A percentile compares a stretch with the other conserved stretches of the same genome.
phyloP scores from a whole-genome alignment of 2,113 vertebrate genomes.

The Neodontobutis hainanensis region DNA sequence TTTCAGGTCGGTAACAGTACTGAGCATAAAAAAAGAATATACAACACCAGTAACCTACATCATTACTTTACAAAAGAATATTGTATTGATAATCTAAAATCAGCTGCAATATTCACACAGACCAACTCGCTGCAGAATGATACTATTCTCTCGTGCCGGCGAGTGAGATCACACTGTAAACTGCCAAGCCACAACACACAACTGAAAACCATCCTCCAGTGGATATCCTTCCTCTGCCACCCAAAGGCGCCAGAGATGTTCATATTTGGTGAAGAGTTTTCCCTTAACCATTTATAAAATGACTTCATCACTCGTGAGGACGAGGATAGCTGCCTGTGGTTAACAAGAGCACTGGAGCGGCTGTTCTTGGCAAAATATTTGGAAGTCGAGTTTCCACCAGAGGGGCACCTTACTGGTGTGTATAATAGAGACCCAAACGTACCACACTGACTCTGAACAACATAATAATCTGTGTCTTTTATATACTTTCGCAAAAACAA shows the following conservation, averaged over 20 bases:
- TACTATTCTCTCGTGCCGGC: constrained; percentile 8
- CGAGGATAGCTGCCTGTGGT: constrained; percentile 65
- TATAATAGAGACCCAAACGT: constrained; percentile 42
- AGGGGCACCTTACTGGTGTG: constrained; percentile 46
- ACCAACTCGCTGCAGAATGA: not conserved
- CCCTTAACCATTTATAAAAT: constrained; percentile 50
- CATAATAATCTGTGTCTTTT: constrained; percentile 9
- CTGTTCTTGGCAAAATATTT: constrained; percentile 52
- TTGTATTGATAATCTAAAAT: too few relatives aligned
- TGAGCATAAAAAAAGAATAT: too few relatives aligned
- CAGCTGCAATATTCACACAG: too few relatives aligned
- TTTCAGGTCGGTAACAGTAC: too few relatives aligned
- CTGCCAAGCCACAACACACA: constrained; percentile 15
- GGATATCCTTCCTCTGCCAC: constrained; percentile 32
- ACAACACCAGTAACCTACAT: too few relatives aligned
- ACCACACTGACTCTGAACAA: constrained; percentile 17
- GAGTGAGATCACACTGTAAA: constrained; percentile 4
- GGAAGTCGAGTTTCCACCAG: constrained; percentile 57
- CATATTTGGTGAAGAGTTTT: constrained; percentile 52
- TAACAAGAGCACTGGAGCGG: constrained; percentile 41
- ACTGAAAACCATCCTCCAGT: constrained; percentile 30
- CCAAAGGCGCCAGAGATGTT: constrained; percentile 41
- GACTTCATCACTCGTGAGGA: constrained; percentile 57
- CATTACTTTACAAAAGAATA: too few relatives aligned
- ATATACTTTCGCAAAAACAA: too few relatives aligned